These are phyloP conservation scores for Pediacus dermestoides DNA, from an alignment of 2,888 invertebrate species.

Conservation along the genomic window DNA sequence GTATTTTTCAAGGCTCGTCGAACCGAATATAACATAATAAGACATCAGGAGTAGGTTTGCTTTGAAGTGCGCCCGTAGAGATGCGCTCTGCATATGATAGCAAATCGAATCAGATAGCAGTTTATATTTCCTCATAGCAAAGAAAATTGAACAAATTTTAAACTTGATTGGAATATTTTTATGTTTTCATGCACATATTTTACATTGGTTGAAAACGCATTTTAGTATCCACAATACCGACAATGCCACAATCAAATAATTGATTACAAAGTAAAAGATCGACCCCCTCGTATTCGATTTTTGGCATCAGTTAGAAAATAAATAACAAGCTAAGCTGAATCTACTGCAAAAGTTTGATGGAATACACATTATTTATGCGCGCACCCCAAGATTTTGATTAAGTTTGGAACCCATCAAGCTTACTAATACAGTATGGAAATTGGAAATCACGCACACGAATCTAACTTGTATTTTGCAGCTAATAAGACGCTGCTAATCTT, in stretches of 20 bases:
- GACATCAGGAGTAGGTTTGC: constrained; percentile 32
- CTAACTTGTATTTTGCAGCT: constrained; percentile 45
- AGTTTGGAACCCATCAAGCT: constrained; percentile 44
- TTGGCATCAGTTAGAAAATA: too few relatives aligned
- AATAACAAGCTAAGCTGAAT: too few relatives aligned
- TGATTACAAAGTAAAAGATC: too few relatives aligned
- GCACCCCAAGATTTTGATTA: constrained; percentile 30
- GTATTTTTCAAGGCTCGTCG: constrained; percentile 35
- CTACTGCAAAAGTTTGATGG: too few relatives aligned
- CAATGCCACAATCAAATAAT: too few relatives aligned
- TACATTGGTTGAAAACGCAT: neutral
- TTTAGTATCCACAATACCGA: too few relatives aligned
- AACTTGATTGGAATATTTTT: constrained; percentile 29
- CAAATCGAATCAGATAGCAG: constrained; percentile 47
- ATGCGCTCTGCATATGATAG: constrained; percentile 44
- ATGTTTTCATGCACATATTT: too few relatives aligned
- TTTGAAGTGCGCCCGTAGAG: constrained; percentile 35
- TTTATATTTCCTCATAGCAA: constrained; percentile 41
- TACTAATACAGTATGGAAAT: constrained; percentile 48
- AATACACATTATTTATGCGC: too few relatives aligned
- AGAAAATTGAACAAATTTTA: constrained; percentile 41
- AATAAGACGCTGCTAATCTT: constrained; percentile 47
- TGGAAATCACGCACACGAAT: constrained; percentile 48
- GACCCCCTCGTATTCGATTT: too few relatives aligned
- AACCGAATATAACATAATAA: constrained; percentile 36